phyloP scores from a whole-genome alignment of 2,113 vertebrate species.

The Neodon shergylaensis region DNA sequence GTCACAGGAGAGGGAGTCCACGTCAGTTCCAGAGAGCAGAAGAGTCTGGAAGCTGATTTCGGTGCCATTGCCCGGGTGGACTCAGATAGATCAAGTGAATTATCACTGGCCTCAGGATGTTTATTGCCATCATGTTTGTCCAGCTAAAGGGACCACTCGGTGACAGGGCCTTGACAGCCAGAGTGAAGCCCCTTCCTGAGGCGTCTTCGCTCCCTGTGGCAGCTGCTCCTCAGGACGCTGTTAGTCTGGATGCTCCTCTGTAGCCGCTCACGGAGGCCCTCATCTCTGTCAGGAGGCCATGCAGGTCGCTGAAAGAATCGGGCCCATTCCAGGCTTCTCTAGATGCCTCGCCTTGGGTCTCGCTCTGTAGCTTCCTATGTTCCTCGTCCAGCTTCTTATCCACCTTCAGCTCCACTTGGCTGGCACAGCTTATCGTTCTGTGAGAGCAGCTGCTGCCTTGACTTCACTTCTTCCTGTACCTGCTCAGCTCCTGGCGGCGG shows the following conservation, averaged over 20 bases:
- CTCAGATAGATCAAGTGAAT: constrained; percentile 66
- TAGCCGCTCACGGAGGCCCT: constrained; percentile 91
- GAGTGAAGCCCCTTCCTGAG: constrained; percentile 80
- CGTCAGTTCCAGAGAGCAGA: constrained; percentile 47
- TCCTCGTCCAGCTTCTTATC: constrained; percentile 89
- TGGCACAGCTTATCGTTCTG: constrained; percentile 92
- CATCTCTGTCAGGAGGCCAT: constrained; percentile 90
- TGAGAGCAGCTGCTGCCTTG: constrained; percentile 88
- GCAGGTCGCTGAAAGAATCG: constrained; percentile 84
- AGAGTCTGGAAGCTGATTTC: constrained; percentile 67
- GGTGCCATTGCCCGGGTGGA: neutral
- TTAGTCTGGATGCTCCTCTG: constrained; percentile 93
- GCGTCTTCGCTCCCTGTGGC: constrained; percentile 72
- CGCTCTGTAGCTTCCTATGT: constrained; percentile 74
- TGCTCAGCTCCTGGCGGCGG: constrained; percentile 85
- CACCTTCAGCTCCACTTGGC: constrained; percentile 92
- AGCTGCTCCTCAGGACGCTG: constrained; percentile 89
- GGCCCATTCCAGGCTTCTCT: constrained; percentile 79
- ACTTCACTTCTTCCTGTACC: constrained; percentile 88
- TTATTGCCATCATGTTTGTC: constrained; percentile 73
- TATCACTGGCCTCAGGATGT: constrained; percentile 76
- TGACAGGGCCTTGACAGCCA: constrained; percentile 87
- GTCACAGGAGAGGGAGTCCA: constrained; percentile 79
- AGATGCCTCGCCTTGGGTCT: constrained; percentile 64
- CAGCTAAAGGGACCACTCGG: constrained; percentile 72